Percentiles rank a stretch among this genome's conserved stretches.
Evolutionary conservation across 2,113 vertebrate genomes (phyloP).

Genomic region (Mesitornis unicolor): DNA sequence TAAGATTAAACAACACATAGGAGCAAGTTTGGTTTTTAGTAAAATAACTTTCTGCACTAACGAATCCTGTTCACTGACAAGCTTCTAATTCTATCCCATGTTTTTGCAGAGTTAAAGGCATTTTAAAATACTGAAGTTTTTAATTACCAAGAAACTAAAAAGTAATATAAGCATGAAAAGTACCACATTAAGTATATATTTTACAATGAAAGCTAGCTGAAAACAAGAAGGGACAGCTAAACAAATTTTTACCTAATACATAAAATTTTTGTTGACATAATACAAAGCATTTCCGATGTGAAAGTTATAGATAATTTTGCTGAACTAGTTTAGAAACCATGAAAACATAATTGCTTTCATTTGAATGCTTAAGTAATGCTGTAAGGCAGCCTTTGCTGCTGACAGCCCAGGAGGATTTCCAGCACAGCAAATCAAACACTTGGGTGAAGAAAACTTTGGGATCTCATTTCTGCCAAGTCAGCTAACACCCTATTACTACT

Average conservation of each 20-base stretch:
- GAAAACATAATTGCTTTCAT: constrained; percentile 67
- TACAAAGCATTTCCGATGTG: constrained; percentile 54
- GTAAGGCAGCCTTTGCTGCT: constrained; percentile 35
- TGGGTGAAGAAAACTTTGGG: constrained; percentile 18
- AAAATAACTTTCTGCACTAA: background rate
- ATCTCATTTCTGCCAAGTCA: background rate
- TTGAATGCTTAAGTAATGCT: constrained; percentile 60
- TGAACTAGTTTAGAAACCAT: constrained; percentile 62
- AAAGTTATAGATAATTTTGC: constrained; percentile 56
- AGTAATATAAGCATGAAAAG: background rate
- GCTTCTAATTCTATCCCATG: background rate
- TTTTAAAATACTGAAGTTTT: background rate
- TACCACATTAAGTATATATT: too few species aligned
- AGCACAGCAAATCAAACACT: constrained; percentile 20
- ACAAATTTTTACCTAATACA: constrained; percentile 25
- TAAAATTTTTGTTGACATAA: constrained; percentile 59
- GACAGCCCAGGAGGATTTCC: constrained; percentile 33
- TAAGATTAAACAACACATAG: background rate
- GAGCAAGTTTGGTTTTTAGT: background rate
- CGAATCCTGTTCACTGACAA: background rate
- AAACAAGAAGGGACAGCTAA: background rate
- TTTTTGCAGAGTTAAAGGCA: background rate
- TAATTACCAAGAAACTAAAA: background rate
- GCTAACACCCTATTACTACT: background rate
- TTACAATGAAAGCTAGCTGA: background rate